phyloP scores from a whole-genome alignment of 2,797 vertebrate genomes.

The Synanceia verrucosa region DNA sequence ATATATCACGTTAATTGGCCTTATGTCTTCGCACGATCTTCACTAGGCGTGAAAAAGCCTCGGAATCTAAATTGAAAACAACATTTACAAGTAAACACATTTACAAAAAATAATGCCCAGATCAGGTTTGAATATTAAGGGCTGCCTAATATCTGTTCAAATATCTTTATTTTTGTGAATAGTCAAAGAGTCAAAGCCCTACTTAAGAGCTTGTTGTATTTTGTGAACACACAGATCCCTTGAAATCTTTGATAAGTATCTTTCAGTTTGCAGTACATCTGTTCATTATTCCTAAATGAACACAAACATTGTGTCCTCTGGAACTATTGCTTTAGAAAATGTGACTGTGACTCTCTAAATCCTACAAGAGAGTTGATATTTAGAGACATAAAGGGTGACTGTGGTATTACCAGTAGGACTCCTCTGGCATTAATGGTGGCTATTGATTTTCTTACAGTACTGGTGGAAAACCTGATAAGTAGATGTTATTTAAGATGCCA shows the following conservation, averaged over 20 bases:
- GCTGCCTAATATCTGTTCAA: too few relatives aligned
- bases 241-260: slow-evolving; percentile 11
- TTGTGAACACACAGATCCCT: neutral
- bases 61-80: too few relatives aligned
- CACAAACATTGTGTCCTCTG: neutral
- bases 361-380: neutral
- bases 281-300: neutral
- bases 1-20: too few relatives aligned
- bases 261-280: slow-evolving; percentile 5
- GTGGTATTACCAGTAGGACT: neutral
- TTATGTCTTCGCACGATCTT: too few relatives aligned
- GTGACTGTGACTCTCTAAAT: slow-evolving; percentile 6
- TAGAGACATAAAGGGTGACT: neutral
- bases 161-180: too few relatives aligned
- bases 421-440: neutral
- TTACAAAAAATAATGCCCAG: too few relatives aligned
- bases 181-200: too few relatives aligned
- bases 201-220: neutral
- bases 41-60: too few relatives aligned
- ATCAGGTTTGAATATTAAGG: too few relatives aligned
- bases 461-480: neutral
- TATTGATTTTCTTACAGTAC: neutral
- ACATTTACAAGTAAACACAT: too few relatives aligned
- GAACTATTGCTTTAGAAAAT: neutral
- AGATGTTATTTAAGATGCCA: neutral